These are phyloP conservation scores for Melangyna quadrimaculata DNA, from an alignment of 2,888 invertebrate species.

Conservation along the genomic window DNA sequence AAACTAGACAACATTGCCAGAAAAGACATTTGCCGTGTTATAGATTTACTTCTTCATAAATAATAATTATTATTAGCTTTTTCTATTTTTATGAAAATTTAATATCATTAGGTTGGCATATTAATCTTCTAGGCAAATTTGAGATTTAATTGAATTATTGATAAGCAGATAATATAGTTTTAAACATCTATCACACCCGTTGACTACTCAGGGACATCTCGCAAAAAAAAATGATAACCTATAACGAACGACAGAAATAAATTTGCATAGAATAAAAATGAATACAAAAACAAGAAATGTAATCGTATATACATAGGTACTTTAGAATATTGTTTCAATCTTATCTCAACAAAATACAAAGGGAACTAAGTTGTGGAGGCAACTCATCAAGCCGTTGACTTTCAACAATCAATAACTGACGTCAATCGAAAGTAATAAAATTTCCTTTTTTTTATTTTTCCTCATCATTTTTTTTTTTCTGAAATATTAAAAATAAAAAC, in stretches of 20 bases:
- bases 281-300: not conserved
- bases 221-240: constrained; percentile 7
- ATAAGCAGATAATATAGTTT: not conserved
- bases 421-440: constrained; percentile 46
- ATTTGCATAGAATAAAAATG: not conserved
- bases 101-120: not conserved
- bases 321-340: constrained; percentile 31
- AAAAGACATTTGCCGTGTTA: too few species aligned
- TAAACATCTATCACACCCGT: not conserved
- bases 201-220: constrained; percentile 1
- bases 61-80: too few species aligned
- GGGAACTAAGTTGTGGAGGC: constrained; percentile 31
- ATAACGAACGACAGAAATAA: not conserved
- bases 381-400: constrained; percentile 17
- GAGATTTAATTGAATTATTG: not conserved
- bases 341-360: constrained; percentile 43
- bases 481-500: not conserved
- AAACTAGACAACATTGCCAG: too few species aligned
- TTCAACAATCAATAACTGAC: constrained; percentile 55
- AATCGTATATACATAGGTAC: not conserved
- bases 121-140: too few species aligned
- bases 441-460: constrained; percentile 11
- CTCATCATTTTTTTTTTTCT: not conserved
- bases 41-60: too few species aligned
- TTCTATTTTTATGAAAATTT: too few species aligned